Percentiles rank a stretch among this genome's conserved stretches.
These are phyloP conservation scores for Oryzias dopingdopingensis DNA, from an alignment of 2,797 vertebrate genomes.

Conservation along the genomic window DNA sequence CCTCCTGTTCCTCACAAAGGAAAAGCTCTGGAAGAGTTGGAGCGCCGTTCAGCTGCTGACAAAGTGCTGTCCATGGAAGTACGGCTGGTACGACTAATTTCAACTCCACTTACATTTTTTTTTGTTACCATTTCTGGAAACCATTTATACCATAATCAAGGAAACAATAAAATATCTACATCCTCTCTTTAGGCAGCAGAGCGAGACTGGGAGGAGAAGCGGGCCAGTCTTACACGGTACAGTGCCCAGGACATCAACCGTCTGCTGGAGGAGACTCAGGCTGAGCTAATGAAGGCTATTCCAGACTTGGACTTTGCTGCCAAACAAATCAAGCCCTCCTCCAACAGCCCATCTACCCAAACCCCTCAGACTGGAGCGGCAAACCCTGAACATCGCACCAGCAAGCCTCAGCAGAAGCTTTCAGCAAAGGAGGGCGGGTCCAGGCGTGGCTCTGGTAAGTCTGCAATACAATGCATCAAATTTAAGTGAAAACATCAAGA, in stretches of 20 bases:
- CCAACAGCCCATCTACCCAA: slow-evolving; percentile 54
- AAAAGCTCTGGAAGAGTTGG: slow-evolving; percentile 83
- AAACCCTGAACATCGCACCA: slow-evolving; percentile 85
- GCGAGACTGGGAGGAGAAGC: slow-evolving; percentile 97
- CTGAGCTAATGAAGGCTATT: slow-evolving; percentile 97
- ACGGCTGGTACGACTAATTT: slow-evolving; percentile 73
- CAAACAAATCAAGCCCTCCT: slow-evolving; percentile 84
- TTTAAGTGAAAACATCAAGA: not conserved
- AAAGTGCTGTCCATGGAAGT: slow-evolving; percentile 93
- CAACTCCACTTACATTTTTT: not conserved
- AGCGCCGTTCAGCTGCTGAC: slow-evolving; percentile 83
- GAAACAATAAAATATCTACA: slow-evolving; percentile 1
- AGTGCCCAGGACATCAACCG: slow-evolving; percentile 98
- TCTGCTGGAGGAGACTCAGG: slow-evolving; percentile 95
- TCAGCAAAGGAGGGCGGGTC: slow-evolving; percentile 85
- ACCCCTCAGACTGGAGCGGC: slow-evolving; percentile 41
- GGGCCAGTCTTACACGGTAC: slow-evolving; percentile 93
- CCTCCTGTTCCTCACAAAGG: slow-evolving; percentile 82
- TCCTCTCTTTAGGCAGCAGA: slow-evolving; percentile 84
- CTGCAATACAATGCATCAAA: not conserved
- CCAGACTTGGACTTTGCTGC: slow-evolving; percentile 95
- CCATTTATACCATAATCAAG: not conserved
- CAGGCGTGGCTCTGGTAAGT: slow-evolving; percentile 87
- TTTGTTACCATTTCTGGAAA: not conserved
- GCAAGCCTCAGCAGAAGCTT: slow-evolving; percentile 87